Percentiles rank a stretch among this genome's conserved stretches.
Conservation (phyloP, 1,140 invertebrate genomes). For the Papilio dardanus region DNA sequence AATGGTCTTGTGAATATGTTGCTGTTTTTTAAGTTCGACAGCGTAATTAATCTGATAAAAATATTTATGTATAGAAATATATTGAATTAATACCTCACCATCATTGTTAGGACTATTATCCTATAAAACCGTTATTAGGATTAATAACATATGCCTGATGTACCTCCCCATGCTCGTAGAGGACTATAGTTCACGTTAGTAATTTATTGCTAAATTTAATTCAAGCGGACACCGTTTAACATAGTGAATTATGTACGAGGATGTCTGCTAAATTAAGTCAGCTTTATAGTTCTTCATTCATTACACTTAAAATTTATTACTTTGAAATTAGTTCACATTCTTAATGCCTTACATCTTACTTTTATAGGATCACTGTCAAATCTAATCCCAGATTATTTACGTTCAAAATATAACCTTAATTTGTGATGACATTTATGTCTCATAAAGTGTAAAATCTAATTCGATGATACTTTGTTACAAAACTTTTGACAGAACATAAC, state of each 20-base stretch:
- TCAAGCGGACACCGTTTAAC: neutral
- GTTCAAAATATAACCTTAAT: too few species aligned
- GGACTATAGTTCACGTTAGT: neutral
- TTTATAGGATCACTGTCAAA: neutral
- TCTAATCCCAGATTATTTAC: neutral
- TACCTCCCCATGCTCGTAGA: neutral
- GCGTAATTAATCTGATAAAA: too few species aligned
- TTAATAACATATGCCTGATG: neutral
- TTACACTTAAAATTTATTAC: neutral
- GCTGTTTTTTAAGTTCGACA: too few species aligned
- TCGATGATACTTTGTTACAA: too few species aligned
- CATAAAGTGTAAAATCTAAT: too few species aligned
- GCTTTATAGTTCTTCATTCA: constrained; percentile 1
- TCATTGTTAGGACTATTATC: too few species aligned
- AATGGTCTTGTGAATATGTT: too few species aligned
- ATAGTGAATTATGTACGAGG: neutral
- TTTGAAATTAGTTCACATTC: neutral
- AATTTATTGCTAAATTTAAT: constrained; percentile 13
- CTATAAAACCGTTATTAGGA: neutral
- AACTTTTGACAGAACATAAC: too few species aligned
- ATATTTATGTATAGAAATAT: too few species aligned
- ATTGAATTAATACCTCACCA: too few species aligned
- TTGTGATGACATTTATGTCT: too few species aligned
- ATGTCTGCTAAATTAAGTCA: neutral
- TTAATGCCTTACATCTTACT: neutral